These are phyloP conservation scores for Muntiacus reevesi DNA, from an alignment of 2,113 vertebrate species.

Conservation along the genomic window DNA sequence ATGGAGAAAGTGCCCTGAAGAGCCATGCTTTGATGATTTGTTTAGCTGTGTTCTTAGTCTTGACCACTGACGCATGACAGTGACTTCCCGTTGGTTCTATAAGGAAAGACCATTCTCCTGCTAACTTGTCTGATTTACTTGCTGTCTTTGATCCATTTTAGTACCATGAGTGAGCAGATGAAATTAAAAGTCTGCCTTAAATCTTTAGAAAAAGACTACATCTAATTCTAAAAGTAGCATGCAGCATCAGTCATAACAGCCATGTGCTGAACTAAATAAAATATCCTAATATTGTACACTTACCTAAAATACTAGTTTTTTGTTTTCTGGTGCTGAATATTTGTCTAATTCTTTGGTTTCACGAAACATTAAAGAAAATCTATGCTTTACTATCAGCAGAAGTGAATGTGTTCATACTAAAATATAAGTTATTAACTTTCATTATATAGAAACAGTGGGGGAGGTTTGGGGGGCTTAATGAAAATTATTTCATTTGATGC, in stretches of 20 bases:
- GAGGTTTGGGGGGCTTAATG: background rate
- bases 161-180: constrained; percentile 27
- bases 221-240: constrained; percentile 35
- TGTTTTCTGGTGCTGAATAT: constrained; percentile 78
- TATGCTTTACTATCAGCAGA: constrained; percentile 75
- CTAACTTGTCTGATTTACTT: constrained; percentile 34
- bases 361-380: constrained; percentile 76
- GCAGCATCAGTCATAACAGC: constrained; percentile 40
- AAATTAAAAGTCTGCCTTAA: constrained; percentile 37
- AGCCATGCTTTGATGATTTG: constrained; percentile 6
- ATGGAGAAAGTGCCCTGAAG: constrained; percentile 31
- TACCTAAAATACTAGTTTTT: constrained; percentile 70
- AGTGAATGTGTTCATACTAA: constrained; percentile 70
- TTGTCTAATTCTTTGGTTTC: constrained; percentile 76
- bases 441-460: constrained; percentile 56
- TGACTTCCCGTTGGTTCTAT: constrained; percentile 45
- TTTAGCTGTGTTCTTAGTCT: constrained; percentile 41
- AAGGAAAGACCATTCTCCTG: background rate
- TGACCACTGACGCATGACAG: constrained; percentile 51
- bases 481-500: constrained; percentile 13
- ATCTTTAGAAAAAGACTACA: constrained; percentile 40
- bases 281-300: constrained; percentile 73
- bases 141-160: constrained; percentile 15
- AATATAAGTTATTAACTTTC: constrained; percentile 73
- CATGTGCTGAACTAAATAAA: constrained; percentile 66